These are phyloP conservation scores for Heliothis virescens DNA, from an alignment of 1,140 invertebrate genomes.

Conservation along the genomic window DNA sequence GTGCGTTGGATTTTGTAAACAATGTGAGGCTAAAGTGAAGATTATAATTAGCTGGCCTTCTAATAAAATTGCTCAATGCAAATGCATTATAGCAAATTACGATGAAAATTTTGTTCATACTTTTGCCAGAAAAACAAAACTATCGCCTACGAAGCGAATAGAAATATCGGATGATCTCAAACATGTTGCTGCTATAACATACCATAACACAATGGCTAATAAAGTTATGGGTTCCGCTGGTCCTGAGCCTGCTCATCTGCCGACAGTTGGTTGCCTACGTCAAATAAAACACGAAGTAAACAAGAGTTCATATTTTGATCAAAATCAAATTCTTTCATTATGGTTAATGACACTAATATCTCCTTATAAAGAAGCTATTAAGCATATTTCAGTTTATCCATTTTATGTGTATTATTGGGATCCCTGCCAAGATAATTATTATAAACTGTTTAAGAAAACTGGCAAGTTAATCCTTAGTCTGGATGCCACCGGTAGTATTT, in stretches of 20 bases:
- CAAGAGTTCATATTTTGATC: background rate
- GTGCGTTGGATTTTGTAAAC: background rate
- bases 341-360: background rate
- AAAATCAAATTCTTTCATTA: background rate
- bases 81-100: background rate
- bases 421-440: background rate
- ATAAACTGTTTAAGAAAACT: background rate
- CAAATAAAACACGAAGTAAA: slow-evolving; percentile 1
- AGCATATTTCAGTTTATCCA: slow-evolving; percentile 3
- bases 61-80: background rate
- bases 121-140: background rate
- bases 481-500: slow-evolving; percentile 16
- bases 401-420: slow-evolving; percentile 16
- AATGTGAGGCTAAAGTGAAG: background rate
- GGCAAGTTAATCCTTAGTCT: background rate
- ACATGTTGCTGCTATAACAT: background rate
- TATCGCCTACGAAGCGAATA: background rate
- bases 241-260: background rate
- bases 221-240: background rate
- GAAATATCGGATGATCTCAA: background rate
- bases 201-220: background rate
- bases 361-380: background rate
- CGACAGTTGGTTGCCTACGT: background rate
- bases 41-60: background rate
- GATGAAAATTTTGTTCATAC: background rate